Base-by-base conservation (phyloP, 2,113 vertebrate genomes). In the Coreoperca whiteheadi region DNA sequence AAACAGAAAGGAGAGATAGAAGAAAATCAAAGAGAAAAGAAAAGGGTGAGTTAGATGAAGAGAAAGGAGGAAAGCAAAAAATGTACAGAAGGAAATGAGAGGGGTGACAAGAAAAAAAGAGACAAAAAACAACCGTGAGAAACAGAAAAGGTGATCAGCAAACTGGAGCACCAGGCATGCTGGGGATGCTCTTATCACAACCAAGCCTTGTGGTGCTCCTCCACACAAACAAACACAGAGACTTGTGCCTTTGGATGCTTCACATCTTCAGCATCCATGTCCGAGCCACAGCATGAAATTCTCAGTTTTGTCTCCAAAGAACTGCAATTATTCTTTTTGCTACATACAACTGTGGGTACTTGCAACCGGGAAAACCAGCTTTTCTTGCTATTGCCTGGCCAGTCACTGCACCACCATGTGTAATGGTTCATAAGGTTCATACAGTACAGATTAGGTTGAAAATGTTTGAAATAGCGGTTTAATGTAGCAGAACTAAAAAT, bases 121-220 rank as follows among this genome's bases (percentile, higher is more conserved):
- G 6, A 70, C 8, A 51, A 67, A 53, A 53, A 48, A 74, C 0
- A 82, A 59, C 16, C 5, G 54, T 74, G 20, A 79, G 60, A 77
- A 72, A 21, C 28, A 75, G 11, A 79, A 51, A 60, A 39, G 75
- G 15, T 59, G 9, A 69, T 48, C 14, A 60, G 14, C 1, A 20
- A 60, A 71, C 43, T 10, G 2, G 23, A 79, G 37, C 30, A 56
- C 23, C 18, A 30, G 15, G 28, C 41, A 72, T 43, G 23, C 23
- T 81, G 41, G 64, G 51, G 67, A 77, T 16, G 63, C 37, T 75
- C 54, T 51, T 1, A 54, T 70, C 0, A 34, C 14, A 43, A 61
- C 18, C 4, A 14, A 37, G 39, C n/a, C 30, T 16, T 56, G 20
- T 4, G 6, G 23, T 59, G 28, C 34, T 71, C 21, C 16, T 20